Percentiles rank a stretch among this genome's conserved stretches.
Conservation (phyloP, 1,140 invertebrate species). For the Argopecten irradians region DNA sequence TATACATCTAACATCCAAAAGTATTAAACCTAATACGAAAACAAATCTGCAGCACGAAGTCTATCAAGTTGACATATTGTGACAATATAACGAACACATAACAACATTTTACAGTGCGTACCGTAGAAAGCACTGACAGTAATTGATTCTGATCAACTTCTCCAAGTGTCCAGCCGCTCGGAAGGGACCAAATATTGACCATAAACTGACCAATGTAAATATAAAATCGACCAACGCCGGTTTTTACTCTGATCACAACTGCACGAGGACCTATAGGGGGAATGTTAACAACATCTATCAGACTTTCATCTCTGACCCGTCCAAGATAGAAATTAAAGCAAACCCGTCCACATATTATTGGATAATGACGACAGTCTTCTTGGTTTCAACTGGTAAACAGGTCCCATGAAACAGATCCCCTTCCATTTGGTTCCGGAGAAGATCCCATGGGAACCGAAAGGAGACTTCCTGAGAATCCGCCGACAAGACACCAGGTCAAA, state of each 20-base stretch:
- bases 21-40: too few relatives aligned
- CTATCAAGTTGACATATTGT: too few relatives aligned
- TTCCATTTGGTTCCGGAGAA: too few relatives aligned
- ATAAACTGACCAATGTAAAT: neutral
- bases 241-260: neutral
- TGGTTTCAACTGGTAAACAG: too few relatives aligned
- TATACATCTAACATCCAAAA: too few relatives aligned
- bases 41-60: too few relatives aligned
- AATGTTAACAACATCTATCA: neutral
- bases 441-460: too few relatives aligned
- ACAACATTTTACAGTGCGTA: too few relatives aligned
- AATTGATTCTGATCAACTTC: neutral
- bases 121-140: neutral
- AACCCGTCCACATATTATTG: too few relatives aligned
- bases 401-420: too few relatives aligned
- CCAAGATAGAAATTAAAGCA: neutral
- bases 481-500: neutral
- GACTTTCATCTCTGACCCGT: neutral
- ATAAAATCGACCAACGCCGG: neutral
- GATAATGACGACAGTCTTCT: too few relatives aligned
- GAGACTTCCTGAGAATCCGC: neutral
- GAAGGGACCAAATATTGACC: neutral
- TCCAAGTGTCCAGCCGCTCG: neutral
- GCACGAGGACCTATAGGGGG: neutral
- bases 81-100: too few relatives aligned